Evolutionary conservation across 1,140 invertebrate genomes (phyloP).

Genomic region (Drosophila miranda): DNA sequence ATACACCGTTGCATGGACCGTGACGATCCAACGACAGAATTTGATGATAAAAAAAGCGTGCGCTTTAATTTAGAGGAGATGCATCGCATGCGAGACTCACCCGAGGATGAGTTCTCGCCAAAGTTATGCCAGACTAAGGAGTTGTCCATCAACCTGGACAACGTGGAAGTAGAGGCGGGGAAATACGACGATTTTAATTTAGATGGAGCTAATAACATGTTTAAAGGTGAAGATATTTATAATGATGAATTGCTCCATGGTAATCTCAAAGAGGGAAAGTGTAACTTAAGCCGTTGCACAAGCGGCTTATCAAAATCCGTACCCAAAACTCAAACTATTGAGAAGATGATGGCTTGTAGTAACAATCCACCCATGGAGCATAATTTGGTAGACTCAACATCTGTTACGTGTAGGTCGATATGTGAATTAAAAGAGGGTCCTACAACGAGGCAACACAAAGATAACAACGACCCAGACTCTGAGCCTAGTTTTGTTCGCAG

Average conservation of each 20-base stretch:
- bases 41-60: slow-evolving; percentile 86
- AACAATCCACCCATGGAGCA: slow-evolving; percentile 23
- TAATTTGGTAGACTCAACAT: not conserved
- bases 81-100: slow-evolving; percentile 37
- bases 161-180: slow-evolving; percentile 40
- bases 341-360: slow-evolving; percentile 51
- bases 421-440: slow-evolving; percentile 61
- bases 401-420: slow-evolving; percentile 5
- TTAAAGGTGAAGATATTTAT: slow-evolving; percentile 47
- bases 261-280: slow-evolving; percentile 60
- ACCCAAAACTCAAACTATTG: slow-evolving; percentile 62
- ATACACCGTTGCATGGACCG: slow-evolving; percentile 69
- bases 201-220: slow-evolving; percentile 29
- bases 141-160: slow-evolving; percentile 53
- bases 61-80: slow-evolving; percentile 85
- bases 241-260: slow-evolving; percentile 39
- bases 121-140: slow-evolving; percentile 44
- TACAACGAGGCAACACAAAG: slow-evolving; percentile 59
- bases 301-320: slow-evolving; percentile 49
- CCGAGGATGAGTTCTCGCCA: slow-evolving; percentile 42
- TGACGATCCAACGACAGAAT: slow-evolving; percentile 32
- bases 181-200: slow-evolving; percentile 23
- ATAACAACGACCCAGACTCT: slow-evolving; percentile 83
- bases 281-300: slow-evolving; percentile 56
- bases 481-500: slow-evolving; percentile 83